Evolutionary conservation across 2,888 invertebrate species (phyloP), one percentile per base, ranked within the genome.

Genomic region (Helicoverpa assulta): DNA sequence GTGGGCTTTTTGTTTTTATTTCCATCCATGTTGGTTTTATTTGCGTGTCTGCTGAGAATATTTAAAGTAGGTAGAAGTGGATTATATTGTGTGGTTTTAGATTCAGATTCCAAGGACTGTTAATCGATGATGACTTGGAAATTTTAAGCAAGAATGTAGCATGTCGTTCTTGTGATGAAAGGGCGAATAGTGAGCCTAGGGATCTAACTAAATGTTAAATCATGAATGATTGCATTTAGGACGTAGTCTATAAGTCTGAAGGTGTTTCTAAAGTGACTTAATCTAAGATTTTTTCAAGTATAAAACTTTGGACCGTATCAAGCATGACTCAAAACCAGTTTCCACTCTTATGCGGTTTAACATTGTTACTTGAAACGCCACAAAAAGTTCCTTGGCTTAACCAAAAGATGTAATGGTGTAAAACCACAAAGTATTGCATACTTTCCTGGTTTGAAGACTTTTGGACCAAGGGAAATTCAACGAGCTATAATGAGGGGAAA

Each of bases 401-500:
- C 40, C 12, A 59, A 62, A 53, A 67, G 62, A 43, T 40, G 8
- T 14, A 53, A 51, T 16, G n/a, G 56, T 40, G 26, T 61, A 50
- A 70, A 64, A 71, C 47, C 62, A 37, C 64, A 67, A 76, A 77
- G 75, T 60, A 72, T 71, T 59, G 26, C 50, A 69, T 62, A 60
- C 43, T 40, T 62, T 51, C 19, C 21, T 59, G 19, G 26, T 74
- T 71, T 71, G 64, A 60, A 57, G 62, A 18, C n/a, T 68, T 55
- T 33, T 51, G 26, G 65, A 66, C 56, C 55, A 74, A 43, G 54
- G 67, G 71, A 62, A 69, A 70, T 77, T 66, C 55, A 63, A 52
- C 62, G 62, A 29, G 81, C 83, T 86, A 81, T 93, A 93, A 93
- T 92, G 90, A 92, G 88, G 87, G 91, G 92, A 91, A 91, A 92